These are phyloP conservation scores for Rhadina sibilatrix DNA, from an alignment of 2,113 vertebrate species.

Conservation along the genomic window DNA sequence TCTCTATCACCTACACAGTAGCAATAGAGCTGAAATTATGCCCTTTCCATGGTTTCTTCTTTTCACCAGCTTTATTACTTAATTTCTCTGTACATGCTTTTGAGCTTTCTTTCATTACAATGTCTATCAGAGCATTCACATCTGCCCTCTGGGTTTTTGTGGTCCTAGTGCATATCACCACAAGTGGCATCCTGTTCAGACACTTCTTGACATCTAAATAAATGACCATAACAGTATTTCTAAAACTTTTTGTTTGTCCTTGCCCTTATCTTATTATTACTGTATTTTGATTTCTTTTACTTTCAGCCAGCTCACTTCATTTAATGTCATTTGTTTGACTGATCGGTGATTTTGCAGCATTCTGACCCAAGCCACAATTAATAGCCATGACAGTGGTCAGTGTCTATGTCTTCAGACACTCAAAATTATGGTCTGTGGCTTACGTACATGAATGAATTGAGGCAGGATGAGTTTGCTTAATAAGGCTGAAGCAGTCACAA, in stretches of 20 bases:
- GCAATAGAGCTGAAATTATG: background rate
- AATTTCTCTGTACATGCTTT: background rate
- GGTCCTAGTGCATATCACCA: background rate
- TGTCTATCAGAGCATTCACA: background rate
- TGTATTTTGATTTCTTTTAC: background rate
- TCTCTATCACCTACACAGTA: background rate
- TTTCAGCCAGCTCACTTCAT: background rate
- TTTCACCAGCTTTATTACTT: background rate
- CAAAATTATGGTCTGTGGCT: background rate
- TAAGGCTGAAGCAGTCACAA: background rate
- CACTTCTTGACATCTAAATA: background rate
- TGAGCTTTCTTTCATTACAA: background rate
- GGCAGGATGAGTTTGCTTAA: background rate
- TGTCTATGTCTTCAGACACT: background rate
- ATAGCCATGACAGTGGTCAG: background rate
- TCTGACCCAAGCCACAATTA: background rate
- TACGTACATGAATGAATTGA: background rate
- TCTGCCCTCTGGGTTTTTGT: background rate
- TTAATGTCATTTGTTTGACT: background rate
- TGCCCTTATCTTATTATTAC: background rate
- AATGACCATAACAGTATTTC: background rate
- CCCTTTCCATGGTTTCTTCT: background rate
- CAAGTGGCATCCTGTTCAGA: background rate
- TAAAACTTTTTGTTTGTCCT: background rate
- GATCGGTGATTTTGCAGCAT: background rate